phyloP scores from a whole-genome alignment of 2,888 invertebrate genomes.

The Blomia tropicalis region DNA sequence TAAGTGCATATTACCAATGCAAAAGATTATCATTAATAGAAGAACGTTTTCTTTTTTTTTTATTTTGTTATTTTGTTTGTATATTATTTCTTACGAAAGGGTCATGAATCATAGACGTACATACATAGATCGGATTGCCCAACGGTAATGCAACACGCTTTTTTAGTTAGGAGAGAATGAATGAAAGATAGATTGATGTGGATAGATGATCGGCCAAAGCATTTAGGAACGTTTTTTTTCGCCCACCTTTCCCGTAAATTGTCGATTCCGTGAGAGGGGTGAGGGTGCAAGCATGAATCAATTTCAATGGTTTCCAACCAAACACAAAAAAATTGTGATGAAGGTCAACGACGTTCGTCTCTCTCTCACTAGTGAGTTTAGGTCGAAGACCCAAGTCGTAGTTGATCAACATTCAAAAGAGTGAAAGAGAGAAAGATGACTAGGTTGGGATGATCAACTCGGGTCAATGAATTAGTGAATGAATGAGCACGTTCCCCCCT shows the following conservation, averaged over 20 bases:
- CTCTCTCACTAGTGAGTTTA: neutral
- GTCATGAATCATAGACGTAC: neutral
- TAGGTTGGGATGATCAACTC: no score
- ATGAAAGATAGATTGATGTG: neutral
- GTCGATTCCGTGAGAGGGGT: neutral
- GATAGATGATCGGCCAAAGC: no score
- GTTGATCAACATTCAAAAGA: no score
- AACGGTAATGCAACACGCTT: neutral
- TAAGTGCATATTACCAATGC: no score
- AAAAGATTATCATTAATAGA: no score
- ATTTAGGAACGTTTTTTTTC: no score
- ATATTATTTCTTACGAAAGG: neutral
- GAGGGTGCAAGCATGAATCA: neutral
- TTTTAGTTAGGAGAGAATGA: neutral
- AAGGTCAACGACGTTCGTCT: neutral
- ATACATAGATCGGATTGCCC: neutral
- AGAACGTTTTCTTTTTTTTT: neutral
- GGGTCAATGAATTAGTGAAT: neutral
- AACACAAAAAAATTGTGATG: no score
- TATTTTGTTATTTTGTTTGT: neutral
- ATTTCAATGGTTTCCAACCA: no score
- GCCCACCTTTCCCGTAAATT: no score
- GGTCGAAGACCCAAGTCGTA: neutral
- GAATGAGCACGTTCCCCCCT: no score
- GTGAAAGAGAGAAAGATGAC: no score